Evolutionary conservation across 30 jellyfish, hydroid and myxozoan species (phyloP), one percentile per base, ranked within the genome.

Genomic region (Pelagia noctiluca): DNA sequence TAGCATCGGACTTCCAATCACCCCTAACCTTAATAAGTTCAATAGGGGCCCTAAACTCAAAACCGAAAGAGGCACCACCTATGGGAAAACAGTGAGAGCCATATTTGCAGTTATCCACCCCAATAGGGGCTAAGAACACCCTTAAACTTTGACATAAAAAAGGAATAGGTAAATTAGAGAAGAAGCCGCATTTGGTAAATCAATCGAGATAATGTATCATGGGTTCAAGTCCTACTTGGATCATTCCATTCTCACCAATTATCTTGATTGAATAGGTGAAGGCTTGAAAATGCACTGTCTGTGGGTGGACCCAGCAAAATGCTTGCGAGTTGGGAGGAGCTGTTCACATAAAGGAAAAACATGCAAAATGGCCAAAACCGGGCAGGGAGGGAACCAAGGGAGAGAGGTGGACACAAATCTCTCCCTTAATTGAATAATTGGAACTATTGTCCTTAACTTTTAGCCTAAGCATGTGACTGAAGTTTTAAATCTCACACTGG

Each of bases 1-100:
- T 50, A 21, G 78, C 78, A 64, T 64, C 13, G 11, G 78, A 64
- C 78, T 64, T 64, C 78, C 78, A 64, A 23, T 64, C 78, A 64
- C 78, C 78, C 50, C 25, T 19, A 64, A 64, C 34, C 78, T 64
- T 24, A 31, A 64, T 22, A 31, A 64, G 47, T 31, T 0, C 78
- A 64, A 64, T n/a, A 35, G 78, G 78, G 29, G 31, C 22, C 22
- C 78, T 50, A 64, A 50, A 25, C 57, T 65, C 50, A 65, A 65
- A 65, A 38, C 54, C 78, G 35, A 65, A 32, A 8, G 62, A 65
- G 1, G 78, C 78, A 29, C 78, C 78, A 28, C 78, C 78, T 21
- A 50, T 35, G 10, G 54, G 62, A 30, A 65, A 65, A 33, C 29
- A 65, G 13, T 65, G 78, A 18, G 78, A 25, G 54, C 78, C 78